Conservation (phyloP, 1,140 invertebrate genomes). For the Littorina saxatilis region DNA sequence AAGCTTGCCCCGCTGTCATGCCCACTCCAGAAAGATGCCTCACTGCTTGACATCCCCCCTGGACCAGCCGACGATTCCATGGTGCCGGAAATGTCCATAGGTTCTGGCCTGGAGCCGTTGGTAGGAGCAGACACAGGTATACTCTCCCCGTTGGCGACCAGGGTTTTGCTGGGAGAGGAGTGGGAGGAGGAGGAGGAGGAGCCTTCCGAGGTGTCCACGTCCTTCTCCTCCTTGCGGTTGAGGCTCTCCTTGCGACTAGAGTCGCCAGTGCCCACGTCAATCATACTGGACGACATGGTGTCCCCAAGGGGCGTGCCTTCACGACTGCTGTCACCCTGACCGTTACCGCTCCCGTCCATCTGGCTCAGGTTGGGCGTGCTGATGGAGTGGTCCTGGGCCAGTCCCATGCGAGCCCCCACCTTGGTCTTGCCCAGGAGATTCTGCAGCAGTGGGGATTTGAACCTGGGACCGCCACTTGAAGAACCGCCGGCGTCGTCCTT, state of each 20-base stretch:
- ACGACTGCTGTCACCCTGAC: not conserved
- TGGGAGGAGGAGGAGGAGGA: slow-evolving; percentile 27
- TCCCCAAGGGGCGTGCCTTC: not conserved
- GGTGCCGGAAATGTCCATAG: slow-evolving; percentile 23
- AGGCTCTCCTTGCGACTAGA: slow-evolving; percentile 26
- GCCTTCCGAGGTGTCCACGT: slow-evolving; percentile 49
- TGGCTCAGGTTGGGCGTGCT: slow-evolving; percentile 43
- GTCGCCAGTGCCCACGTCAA: slow-evolving; percentile 27
- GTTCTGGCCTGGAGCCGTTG: slow-evolving; percentile 13
- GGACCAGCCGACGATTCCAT: slow-evolving; percentile 17
- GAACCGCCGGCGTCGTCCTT: slow-evolving; percentile 48
- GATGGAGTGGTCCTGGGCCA: slow-evolving; percentile 43
- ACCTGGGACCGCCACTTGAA: slow-evolving; percentile 45
- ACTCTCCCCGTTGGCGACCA: slow-evolving; percentile 31
- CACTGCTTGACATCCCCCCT: not conserved
- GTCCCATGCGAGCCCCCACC: slow-evolving; percentile 46
- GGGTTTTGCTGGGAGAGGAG: slow-evolving; percentile 18
- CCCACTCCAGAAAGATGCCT: slow-evolving; percentile 7
- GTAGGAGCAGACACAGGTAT: too few species aligned
- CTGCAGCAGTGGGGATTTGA: slow-evolving; percentile 63
- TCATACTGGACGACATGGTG: slow-evolving; percentile 11
- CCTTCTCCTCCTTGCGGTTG: slow-evolving; percentile 48
- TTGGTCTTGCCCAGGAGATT: slow-evolving; percentile 62
- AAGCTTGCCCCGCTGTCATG: slow-evolving; percentile 41
- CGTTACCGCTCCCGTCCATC: slow-evolving; percentile 29